A percentile compares a stretch with the other conserved stretches of the same genome.
Conservation (phyloP, 2,113 vertebrate species). For the Felis catus region DNA sequence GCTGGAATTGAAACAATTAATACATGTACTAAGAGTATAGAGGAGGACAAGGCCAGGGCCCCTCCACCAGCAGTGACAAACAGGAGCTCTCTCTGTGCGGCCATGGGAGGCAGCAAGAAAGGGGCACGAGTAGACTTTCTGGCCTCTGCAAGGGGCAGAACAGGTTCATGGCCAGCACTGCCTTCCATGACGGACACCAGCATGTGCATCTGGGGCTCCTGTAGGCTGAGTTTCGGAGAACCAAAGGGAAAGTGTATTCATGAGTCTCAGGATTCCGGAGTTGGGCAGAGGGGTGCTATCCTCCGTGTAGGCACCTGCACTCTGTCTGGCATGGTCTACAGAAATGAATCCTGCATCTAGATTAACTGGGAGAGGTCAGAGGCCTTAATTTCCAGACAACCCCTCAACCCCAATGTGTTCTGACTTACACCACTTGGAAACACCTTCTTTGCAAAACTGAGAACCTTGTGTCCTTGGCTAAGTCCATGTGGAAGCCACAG, state of each 20-base stretch:
- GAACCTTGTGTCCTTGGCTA: background rate
- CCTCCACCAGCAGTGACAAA: background rate
- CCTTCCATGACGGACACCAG: rapidly evolving
- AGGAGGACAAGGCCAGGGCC: background rate
- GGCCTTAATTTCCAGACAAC: background rate
- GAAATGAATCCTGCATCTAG: background rate
- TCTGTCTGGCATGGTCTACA: background rate
- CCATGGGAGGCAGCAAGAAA: background rate
- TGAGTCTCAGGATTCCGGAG: background rate
- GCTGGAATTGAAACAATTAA: background rate
- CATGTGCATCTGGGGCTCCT: rapidly evolving
- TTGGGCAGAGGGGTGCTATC: background rate
- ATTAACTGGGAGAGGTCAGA: background rate
- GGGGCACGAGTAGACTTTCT: rapidly evolving
- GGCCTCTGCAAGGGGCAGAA: rapidly evolving
- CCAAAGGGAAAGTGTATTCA: background rate
- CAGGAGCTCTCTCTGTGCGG: rapidly evolving
- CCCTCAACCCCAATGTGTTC: rapidly evolving
- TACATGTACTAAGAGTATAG: background rate
- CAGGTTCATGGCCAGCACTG: background rate
- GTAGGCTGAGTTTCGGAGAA: no score
- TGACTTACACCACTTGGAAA: background rate
- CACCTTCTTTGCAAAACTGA: background rate
- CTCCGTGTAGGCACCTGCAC: rapidly evolving
- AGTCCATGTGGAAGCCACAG: background rate